Base-by-base conservation (phyloP, 1,140 invertebrate species). In the Drosophila mojavensis region DNA sequence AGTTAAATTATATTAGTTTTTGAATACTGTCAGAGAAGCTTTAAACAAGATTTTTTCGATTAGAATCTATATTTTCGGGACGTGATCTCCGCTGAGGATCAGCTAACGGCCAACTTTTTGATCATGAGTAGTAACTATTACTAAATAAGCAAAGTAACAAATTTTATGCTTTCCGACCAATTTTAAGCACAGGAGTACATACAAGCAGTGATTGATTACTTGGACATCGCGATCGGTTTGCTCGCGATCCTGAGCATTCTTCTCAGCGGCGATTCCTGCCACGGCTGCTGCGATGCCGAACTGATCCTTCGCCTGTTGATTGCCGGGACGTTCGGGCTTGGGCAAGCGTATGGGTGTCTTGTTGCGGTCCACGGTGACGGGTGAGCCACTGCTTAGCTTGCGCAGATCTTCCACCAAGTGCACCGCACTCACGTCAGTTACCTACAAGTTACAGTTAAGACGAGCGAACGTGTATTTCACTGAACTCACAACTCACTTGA, bases 361-460 rank as follows among this genome's bases (percentile, higher is more conserved):
- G 24, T 91, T 92, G 10, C 88, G 86, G 59, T 92, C 90, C 26
- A 90, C 56, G 7, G 75, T 83, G 2, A 92, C 72, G 5, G 74
- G 72, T 0, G 59, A 77, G 1, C 91, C 91, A 17, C 60, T 91
- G 60, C 93, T 93, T 7, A 94, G 86, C 26, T 92, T 91, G 24
- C 93, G 93, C 3, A 94, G 86, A 65, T 94, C 94, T 63, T 94
- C 94, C 5, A 94, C 94, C 26, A 94, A 91, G 45, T 93, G 84
- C 48, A 94, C 94, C 1, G 94, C 93, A 45, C 91, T 93, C 4
- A 94, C 94, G 78, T 94, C 94, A 54, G 93, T 75, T 3, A 91
- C 90, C 90, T 91, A 30, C 5, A 39, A 9, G 11, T 4, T 13
- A 13, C 1, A 4, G 36, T 13, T 39, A 39, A 11, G 0, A 13